These are phyloP conservation scores for Staurois parvus DNA, from an alignment of 2,797 vertebrate species.

Conservation along the genomic window DNA sequence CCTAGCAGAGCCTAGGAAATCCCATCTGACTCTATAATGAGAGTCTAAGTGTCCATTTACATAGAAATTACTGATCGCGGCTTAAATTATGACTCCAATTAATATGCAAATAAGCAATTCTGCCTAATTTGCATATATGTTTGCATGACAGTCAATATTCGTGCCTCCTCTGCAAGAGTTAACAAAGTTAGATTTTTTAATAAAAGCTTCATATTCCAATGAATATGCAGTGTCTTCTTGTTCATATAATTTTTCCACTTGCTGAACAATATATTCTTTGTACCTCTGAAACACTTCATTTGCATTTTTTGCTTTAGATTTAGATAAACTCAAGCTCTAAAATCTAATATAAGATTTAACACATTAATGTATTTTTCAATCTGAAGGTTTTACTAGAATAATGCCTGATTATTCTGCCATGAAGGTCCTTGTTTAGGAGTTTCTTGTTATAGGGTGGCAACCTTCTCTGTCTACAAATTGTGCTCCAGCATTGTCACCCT, in stretches of 20 bases:
- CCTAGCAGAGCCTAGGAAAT: conserved; percentile 47
- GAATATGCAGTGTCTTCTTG: conserved; percentile 9
- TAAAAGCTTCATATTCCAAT: conserved; percentile 7
- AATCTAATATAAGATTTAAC: neutral
- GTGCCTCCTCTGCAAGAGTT: conserved; percentile 49
- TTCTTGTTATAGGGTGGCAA: too few relatives aligned
- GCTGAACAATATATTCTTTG: conserved; percentile 7
- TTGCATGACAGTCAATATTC: conserved; percentile 42
- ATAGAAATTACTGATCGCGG: conserved; percentile 45
- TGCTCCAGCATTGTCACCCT: too few relatives aligned
- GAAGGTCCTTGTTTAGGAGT: too few relatives aligned
- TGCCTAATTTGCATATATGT: conserved; percentile 45
- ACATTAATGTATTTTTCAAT: neutral
- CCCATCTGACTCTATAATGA: conserved; percentile 50
- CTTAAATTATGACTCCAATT: conserved; percentile 54
- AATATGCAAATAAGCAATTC: conserved; percentile 50
- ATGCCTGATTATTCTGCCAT: too few relatives aligned
- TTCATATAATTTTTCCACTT: neutral
- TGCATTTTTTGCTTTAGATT: neutral
- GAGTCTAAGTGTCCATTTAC: conserved; percentile 52
- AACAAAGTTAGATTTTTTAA: conserved; percentile 49
- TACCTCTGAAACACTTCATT: neutral
- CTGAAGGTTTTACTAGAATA: neutral
- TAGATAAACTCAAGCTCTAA: neutral
- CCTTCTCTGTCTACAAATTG: too few relatives aligned